These are phyloP conservation scores for Julus scanicus DNA, from an alignment of 2,888 invertebrate genomes.

Conservation along the genomic window DNA sequence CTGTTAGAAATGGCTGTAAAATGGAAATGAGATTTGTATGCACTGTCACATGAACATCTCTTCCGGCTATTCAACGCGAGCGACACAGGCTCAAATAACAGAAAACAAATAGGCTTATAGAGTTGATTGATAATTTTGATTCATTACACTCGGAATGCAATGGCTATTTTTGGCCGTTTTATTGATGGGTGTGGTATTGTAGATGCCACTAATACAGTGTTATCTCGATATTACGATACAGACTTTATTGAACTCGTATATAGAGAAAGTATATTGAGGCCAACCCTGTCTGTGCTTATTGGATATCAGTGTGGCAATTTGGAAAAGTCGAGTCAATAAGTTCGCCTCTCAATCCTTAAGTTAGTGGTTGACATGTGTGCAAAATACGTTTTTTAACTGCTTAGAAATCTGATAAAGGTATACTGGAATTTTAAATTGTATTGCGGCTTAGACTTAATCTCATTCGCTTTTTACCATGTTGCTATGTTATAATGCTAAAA, in stretches of 20 bases:
- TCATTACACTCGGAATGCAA: not conserved
- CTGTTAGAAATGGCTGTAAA: not conserved
- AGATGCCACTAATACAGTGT: not conserved
- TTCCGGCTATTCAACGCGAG: not conserved
- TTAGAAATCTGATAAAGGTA: too few relatives aligned
- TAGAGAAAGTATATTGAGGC: not conserved
- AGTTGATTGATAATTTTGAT: not conserved
- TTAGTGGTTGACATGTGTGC: not conserved
- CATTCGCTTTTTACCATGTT: not conserved
- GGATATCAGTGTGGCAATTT: not conserved
- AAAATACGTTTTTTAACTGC: not conserved
- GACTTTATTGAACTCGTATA: not conserved
- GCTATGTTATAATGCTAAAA: too few relatives aligned
- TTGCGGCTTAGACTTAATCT: not conserved
- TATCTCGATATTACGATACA: not conserved
- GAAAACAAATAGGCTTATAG: not conserved
- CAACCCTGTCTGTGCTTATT: not conserved
- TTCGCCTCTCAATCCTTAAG: not conserved
- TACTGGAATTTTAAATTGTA: not conserved
- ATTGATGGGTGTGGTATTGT: constrained; percentile 22
- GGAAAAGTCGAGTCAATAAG: not conserved
- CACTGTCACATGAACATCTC: not conserved
- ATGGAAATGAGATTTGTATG: not conserved
- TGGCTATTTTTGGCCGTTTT: constrained; percentile 15
- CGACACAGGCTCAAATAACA: not conserved